A percentile compares a stretch with the other conserved stretches of the same genome.
Conservation (phyloP, 23 tunicate genomes). For the Styela plicata region DNA sequence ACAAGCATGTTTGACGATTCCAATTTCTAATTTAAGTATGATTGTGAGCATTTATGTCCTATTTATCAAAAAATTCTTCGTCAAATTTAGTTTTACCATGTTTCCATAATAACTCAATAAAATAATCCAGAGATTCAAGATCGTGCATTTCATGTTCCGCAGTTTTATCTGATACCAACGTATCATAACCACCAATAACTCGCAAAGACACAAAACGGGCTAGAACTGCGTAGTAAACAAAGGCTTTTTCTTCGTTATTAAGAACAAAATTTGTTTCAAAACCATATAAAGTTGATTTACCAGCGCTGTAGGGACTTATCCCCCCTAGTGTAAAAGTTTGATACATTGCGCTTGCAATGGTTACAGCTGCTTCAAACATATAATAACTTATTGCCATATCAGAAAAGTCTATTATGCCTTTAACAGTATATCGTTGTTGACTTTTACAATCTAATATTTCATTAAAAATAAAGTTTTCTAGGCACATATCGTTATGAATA, state of each 20-base stretch:
- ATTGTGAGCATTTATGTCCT: no score
- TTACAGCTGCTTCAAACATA: constrained; percentile 9
- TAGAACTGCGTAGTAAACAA: constrained; percentile 9
- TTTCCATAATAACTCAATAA: constrained; percentile 4
- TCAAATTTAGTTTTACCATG: constrained; percentile 10
- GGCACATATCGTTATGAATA: constrained; percentile 20
- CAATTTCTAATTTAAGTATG: no score
- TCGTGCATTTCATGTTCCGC: constrained; percentile 19
- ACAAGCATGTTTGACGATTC: not conserved
- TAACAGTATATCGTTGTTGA: not conserved
- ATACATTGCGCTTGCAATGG: constrained; percentile 21
- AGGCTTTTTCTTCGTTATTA: not conserved
- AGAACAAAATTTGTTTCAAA: not conserved
- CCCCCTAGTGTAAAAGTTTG: not conserved
- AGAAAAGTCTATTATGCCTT: constrained; percentile 16
- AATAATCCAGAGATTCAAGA: not conserved
- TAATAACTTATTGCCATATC: constrained; percentile 10
- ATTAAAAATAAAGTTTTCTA: constrained; percentile 7
- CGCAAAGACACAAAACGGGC: constrained; percentile 8
- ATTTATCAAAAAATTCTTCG: not conserved
- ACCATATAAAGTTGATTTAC: not conserved
- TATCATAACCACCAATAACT: constrained; percentile 20
- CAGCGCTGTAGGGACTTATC: not conserved
- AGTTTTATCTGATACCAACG: not conserved
- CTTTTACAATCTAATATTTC: not conserved